Conservation (phyloP, 2,113 vertebrate species). For the Onychorhynchus coronatus region DNA sequence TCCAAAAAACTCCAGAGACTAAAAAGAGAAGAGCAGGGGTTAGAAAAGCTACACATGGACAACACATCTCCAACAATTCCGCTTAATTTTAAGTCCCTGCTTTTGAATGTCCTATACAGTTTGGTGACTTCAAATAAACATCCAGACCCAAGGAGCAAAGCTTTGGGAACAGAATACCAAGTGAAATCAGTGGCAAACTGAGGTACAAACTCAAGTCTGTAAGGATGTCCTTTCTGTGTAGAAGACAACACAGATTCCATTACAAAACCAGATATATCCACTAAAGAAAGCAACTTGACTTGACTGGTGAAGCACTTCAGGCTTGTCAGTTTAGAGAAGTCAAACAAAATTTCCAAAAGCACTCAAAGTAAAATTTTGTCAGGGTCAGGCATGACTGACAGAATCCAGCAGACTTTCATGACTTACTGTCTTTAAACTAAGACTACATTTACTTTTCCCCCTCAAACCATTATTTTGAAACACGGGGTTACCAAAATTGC, state of each 20-base stretch:
- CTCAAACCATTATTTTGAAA: not conserved
- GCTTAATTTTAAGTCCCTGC: not conserved
- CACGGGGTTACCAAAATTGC: not conserved
- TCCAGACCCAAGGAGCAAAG: not conserved
- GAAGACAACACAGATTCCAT: not conserved
- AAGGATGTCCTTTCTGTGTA: not conserved
- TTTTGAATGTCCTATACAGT: not conserved
- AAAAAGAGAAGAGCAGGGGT: not conserved
- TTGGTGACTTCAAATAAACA: not conserved
- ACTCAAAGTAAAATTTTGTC: not conserved
- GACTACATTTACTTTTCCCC: not conserved
- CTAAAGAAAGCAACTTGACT: not conserved
- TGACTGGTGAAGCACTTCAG: not conserved
- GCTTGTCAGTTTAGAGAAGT: not conserved
- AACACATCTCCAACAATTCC: not conserved
- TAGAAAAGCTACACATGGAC: not conserved
- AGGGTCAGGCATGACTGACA: not conserved
- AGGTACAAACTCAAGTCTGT: not conserved
- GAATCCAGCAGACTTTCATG: not conserved
- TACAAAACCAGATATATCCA: not conserved
- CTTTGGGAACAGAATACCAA: not conserved
- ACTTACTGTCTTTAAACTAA: not conserved
- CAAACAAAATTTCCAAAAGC: not conserved
- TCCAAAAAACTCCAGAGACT: not conserved
- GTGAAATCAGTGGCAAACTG: not conserved